These are phyloP conservation scores for Thereva nobilitata DNA, from an alignment of 2,888 invertebrate species.

Conservation along the genomic window DNA sequence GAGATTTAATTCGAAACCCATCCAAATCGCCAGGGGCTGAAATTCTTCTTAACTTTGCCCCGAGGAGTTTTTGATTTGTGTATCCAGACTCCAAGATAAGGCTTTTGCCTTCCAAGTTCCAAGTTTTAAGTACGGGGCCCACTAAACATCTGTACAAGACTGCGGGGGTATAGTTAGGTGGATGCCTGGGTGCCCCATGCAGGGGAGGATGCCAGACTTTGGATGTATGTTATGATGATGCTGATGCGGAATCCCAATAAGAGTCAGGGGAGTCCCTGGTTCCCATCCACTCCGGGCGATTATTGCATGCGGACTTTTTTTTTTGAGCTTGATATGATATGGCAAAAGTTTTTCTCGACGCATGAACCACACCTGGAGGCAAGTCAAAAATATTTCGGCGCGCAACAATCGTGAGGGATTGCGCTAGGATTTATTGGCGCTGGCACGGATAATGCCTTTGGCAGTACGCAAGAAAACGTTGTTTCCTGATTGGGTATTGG, in stretches of 20 bases:
- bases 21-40: conserved; percentile 50
- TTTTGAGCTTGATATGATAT: conserved; percentile 24
- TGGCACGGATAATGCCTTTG: conserved; percentile 15
- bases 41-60: conserved; percentile 56
- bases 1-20: conserved; percentile 50
- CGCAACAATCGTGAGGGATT: conserved; percentile 34
- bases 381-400: conserved; percentile 30
- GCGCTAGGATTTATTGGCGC: conserved; percentile 28
- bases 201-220: neutral
- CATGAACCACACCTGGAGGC: conserved; percentile 25
- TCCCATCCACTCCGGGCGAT: conserved; percentile 23
- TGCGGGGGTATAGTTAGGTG: conserved; percentile 17
- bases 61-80: conserved; percentile 55
- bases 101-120: conserved; percentile 36
- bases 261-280: neutral
- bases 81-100: conserved; percentile 46
- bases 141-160: conserved; percentile 32
- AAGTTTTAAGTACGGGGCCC: conserved; percentile 31
- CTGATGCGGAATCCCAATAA: no score
- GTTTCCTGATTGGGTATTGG: conserved; percentile 9
- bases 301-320: conserved; percentile 23
- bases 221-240: no score
- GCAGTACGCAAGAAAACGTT: conserved; percentile 12
- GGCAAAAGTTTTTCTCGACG: conserved; percentile 24
- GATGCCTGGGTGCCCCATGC: conserved; percentile 10